Percentiles rank a stretch among this genome's conserved stretches.
These are phyloP conservation scores for Drosophila eohydei DNA, from an alignment of 2,888 invertebrate species.

Conservation along the genomic window DNA sequence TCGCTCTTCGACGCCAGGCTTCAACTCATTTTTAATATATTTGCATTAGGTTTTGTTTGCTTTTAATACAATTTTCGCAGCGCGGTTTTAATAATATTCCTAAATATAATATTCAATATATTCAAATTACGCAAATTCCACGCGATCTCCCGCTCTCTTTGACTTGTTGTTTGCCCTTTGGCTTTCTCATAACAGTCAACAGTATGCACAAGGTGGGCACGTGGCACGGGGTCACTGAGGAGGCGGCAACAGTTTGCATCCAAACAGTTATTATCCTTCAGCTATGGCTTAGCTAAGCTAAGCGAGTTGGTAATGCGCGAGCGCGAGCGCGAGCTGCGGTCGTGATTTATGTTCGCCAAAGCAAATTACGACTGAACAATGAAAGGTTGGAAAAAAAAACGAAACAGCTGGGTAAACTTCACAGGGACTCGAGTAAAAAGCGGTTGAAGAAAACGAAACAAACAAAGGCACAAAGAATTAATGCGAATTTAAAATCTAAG, in stretches of 20 bases:
- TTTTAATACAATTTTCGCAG: constrained; percentile 41
- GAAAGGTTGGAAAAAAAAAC: background rate
- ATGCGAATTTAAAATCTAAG: background rate
- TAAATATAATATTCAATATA: constrained; percentile 74
- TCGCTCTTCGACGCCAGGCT: background rate
- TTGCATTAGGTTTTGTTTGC: constrained; percentile 60
- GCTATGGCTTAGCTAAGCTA: constrained; percentile 59
- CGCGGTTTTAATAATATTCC: constrained; percentile 57
- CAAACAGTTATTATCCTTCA: constrained; percentile 59
- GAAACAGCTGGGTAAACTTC: constrained; percentile 26
- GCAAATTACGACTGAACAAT: constrained; percentile 20
- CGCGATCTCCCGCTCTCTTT: constrained; percentile 21
- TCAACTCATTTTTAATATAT: constrained; percentile 66
- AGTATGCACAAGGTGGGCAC: constrained; percentile 53
- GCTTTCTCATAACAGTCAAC: constrained; percentile 65
- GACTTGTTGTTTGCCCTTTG: constrained; percentile 45
- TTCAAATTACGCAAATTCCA: constrained; percentile 72
- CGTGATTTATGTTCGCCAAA: constrained; percentile 43
- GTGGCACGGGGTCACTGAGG: constrained; percentile 44
- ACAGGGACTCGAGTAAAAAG: constrained; percentile 12
- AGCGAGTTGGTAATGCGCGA: constrained; percentile 73
- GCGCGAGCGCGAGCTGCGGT: constrained; percentile 55
- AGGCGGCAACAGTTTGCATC: constrained; percentile 54
- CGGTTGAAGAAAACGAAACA: constrained; percentile 2
- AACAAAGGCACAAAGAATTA: constrained; percentile 2